Percentiles rank a stretch among this genome's conserved stretches.
These are phyloP conservation scores for Aplodontia rufa DNA, from an alignment of 2,113 vertebrate genomes.

Conservation along the genomic window DNA sequence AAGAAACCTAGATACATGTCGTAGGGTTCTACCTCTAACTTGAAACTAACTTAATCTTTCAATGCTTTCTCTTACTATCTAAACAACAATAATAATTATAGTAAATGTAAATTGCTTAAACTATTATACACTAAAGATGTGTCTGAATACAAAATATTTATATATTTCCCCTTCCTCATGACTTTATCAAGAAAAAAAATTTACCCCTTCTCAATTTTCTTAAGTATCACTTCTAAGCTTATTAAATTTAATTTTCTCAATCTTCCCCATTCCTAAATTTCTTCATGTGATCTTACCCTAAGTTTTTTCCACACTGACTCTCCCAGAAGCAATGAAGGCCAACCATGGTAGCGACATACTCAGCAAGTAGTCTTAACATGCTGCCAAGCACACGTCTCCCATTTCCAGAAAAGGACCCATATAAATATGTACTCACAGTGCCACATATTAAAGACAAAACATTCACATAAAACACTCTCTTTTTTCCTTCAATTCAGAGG, in stretches of 20 bases:
- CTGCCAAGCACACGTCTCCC: not conserved
- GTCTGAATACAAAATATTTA: not conserved
- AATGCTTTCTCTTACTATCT: not conserved
- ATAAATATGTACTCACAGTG: not conserved
- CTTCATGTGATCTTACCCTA: not conserved
- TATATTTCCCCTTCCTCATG: not conserved
- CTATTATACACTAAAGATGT: not conserved
- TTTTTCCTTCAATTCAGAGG: not conserved
- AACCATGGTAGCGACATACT: not conserved
- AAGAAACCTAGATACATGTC: not conserved
- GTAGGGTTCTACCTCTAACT: not conserved
- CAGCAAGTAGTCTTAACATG: not conserved
- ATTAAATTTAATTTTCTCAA: not conserved
- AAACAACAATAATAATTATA: not conserved
- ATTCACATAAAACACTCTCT: not conserved
- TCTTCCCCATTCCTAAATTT: not conserved
- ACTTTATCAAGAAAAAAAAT: not conserved
- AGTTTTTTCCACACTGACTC: not conserved
- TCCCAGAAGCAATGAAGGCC: not conserved
- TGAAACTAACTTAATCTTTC: slow-evolving; percentile 7
- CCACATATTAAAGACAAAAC: not conserved
- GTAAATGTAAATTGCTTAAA: not conserved
- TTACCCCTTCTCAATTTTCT: not conserved
- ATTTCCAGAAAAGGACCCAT: not conserved
- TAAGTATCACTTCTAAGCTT: not conserved